phyloP scores from a whole-genome alignment of 2,797 vertebrate genomes.

The Anabacerthia variegaticeps region DNA sequence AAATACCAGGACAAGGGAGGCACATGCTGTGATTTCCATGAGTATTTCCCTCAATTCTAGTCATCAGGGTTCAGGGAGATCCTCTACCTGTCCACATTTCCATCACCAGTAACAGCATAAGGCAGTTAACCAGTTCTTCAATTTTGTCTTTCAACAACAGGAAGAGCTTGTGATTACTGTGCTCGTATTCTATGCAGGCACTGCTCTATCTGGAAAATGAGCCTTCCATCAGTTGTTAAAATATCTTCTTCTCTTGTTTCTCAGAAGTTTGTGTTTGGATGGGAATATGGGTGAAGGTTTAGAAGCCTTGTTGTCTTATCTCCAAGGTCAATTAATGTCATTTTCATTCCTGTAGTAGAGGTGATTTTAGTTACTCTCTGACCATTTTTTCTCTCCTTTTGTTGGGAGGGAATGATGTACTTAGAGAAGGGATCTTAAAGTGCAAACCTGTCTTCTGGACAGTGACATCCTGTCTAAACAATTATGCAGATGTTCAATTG shows the following conservation, averaged over 20 bases:
- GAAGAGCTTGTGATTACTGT: background rate
- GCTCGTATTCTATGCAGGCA: background rate
- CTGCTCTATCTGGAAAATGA: background rate
- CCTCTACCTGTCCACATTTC: background rate
- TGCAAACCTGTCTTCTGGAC: background rate
- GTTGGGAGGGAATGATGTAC: background rate
- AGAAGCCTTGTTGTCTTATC: background rate
- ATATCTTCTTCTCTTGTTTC: background rate
- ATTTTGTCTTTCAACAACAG: background rate
- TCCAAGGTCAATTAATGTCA: background rate
- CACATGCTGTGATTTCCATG: background rate
- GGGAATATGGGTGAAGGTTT: background rate
- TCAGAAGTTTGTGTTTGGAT: background rate
- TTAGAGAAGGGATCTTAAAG: background rate
- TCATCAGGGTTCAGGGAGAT: background rate
- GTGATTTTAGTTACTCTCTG: background rate
- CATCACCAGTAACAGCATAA: background rate
- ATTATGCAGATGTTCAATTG: background rate
- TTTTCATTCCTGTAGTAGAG: background rate
- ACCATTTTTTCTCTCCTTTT: background rate
- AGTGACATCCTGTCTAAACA: background rate
- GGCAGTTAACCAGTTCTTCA: background rate
- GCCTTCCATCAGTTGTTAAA: background rate
- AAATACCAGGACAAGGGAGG: background rate
- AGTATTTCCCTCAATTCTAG: background rate